Percentiles rank a stretch among this genome's conserved stretches.
Conservation (phyloP, 2,888 invertebrate species). For the Erebia ligea region DNA sequence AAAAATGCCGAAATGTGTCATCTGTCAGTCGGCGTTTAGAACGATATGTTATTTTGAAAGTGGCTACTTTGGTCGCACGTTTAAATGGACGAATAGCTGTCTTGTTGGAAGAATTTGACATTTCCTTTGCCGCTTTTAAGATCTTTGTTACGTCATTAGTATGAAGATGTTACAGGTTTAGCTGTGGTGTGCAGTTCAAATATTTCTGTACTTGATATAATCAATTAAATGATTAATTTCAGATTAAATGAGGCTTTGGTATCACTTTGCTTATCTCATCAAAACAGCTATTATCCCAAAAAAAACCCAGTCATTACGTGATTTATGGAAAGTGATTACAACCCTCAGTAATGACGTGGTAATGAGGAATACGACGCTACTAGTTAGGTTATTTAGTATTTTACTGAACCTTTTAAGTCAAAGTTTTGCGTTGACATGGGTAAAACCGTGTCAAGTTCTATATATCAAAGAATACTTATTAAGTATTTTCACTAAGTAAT, state of each 20-base stretch:
- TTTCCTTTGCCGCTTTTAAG: slow-evolving; percentile 16
- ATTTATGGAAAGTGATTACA: too few species aligned
- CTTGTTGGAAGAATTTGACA: slow-evolving; percentile 61
- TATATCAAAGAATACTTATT: slow-evolving; percentile 20
- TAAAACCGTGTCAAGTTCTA: slow-evolving; percentile 28
- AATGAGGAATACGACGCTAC: too few species aligned
- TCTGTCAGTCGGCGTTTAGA: slow-evolving; percentile 82
- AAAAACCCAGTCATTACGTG: too few species aligned
- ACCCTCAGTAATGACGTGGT: too few species aligned
- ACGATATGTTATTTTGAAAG: slow-evolving; percentile 76
- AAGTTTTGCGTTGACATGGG: slow-evolving; percentile 34
- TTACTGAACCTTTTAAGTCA: slow-evolving; percentile 30
- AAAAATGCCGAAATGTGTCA: slow-evolving; percentile 83
- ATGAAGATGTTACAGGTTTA: slow-evolving; percentile 4
- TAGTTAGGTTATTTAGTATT: too few species aligned
- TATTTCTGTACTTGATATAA: neutral
- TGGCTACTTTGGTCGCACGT: slow-evolving; percentile 65
- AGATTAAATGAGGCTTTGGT: neutral
- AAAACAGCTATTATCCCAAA: neutral
- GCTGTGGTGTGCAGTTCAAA: neutral
- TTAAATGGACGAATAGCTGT: slow-evolving; percentile 76
- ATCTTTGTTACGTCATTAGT: slow-evolving; percentile 18
- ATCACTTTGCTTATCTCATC: too few species aligned
- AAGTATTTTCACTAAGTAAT: neutral
- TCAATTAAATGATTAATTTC: neutral